Conservation (phyloP, 1,140 invertebrate species). For the Eufriesea mexicana region DNA sequence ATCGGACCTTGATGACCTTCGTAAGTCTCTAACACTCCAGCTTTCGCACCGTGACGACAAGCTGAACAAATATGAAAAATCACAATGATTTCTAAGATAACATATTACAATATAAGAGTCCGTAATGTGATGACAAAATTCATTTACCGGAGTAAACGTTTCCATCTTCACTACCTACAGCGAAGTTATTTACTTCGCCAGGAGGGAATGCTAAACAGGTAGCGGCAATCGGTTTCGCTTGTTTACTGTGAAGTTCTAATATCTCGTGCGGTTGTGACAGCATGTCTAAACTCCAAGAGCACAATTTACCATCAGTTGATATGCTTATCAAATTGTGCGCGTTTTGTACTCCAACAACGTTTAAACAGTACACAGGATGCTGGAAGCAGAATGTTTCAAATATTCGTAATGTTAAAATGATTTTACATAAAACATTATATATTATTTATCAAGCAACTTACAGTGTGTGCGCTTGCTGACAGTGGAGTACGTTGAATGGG, state of each 20-base stretch:
- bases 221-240: conserved; percentile 95
- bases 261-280: conserved; percentile 97
- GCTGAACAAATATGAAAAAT: conserved; percentile 79
- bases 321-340: conserved; percentile 99
- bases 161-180: conserved; percentile 98
- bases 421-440: too few relatives aligned
- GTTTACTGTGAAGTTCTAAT: conserved; percentile 94
- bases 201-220: conserved; percentile 96
- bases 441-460: conserved; percentile 79
- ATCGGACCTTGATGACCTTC: conserved; percentile 97
- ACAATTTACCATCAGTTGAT: conserved; percentile 98
- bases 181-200: conserved; percentile 98
- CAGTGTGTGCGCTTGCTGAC: conserved; percentile 96
- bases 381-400: conserved; percentile 71
- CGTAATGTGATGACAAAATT: background rate
- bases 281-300: conserved; percentile 99
- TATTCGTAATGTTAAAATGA: too few relatives aligned
- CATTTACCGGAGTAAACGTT: conserved; percentile 93
- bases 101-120: background rate
- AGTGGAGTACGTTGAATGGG: conserved; percentile 97
- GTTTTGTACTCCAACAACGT: conserved; percentile 98
- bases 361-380: conserved; percentile 98
- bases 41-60: conserved; percentile 95
- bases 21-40: conserved; percentile 95
- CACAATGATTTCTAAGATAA: background rate